Evolutionary conservation across 2,888 invertebrate species (phyloP).

Genomic region (Pristionchus maxplancki): DNA sequence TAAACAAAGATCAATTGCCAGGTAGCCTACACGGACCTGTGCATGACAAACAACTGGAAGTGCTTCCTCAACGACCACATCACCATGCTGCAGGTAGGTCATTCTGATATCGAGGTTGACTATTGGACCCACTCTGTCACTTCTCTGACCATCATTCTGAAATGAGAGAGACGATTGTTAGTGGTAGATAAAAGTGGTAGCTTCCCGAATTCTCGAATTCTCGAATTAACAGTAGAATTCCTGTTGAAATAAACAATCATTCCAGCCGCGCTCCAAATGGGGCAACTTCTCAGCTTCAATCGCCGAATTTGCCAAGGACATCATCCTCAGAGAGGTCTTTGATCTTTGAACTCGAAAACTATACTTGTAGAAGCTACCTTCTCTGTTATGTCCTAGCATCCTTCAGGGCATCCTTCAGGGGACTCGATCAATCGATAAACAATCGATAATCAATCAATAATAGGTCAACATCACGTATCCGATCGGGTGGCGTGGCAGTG

Average conservation of each 20-base stretch:
- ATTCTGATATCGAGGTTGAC: too few relatives aligned
- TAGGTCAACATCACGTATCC: constrained; percentile 77
- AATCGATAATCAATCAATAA: background rate
- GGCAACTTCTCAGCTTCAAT: constrained; percentile 71
- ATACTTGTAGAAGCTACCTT: too few relatives aligned
- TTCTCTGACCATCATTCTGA: too few relatives aligned
- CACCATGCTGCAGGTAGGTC: constrained; percentile 79
- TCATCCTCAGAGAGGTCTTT: constrained; percentile 71
- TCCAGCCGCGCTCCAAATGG: constrained; percentile 61
- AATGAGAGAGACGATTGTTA: too few relatives aligned
- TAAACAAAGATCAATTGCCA: constrained; percentile 66
- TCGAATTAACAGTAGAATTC: too few relatives aligned
- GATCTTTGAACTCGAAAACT: background rate
- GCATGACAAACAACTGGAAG: constrained; percentile 81
- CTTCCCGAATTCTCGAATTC: too few relatives aligned
- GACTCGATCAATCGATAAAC: too few relatives aligned
- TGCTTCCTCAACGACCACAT: constrained; percentile 76
- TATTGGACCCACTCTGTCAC: background rate
- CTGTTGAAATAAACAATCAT: too few relatives aligned
- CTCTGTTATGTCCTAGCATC: too few relatives aligned
- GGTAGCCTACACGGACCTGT: constrained; percentile 88
- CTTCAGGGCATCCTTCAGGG: too few relatives aligned
- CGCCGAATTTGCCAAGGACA: constrained; percentile 74
- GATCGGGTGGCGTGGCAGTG: constrained; percentile 77
- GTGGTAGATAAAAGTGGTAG: too few relatives aligned